phyloP scores from a whole-genome alignment of 2,888 invertebrate species.

The Apotomis capreana region DNA sequence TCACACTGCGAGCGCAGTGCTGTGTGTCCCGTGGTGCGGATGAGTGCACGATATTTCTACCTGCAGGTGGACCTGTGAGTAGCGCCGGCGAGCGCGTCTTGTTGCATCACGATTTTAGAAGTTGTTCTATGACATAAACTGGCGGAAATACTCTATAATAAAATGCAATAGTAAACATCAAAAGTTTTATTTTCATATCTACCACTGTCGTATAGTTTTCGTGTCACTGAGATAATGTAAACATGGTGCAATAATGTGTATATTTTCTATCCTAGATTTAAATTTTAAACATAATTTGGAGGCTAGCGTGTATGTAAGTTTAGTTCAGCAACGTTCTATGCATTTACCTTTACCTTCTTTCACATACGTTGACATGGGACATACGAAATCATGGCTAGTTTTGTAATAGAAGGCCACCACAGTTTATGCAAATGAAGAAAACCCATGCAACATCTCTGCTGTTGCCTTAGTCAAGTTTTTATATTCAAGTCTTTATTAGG shows the following conservation, averaged over 20 bases:
- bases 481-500: too few relatives aligned
- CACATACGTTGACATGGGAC: too few relatives aligned
- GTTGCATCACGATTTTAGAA: neutral
- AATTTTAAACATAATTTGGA: neutral
- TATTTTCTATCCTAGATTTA: neutral
- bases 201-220: neutral
- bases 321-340: too few relatives aligned
- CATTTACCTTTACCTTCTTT: too few relatives aligned
- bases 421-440: too few relatives aligned
- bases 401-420: too few relatives aligned
- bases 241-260: neutral
- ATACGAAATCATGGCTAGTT: too few relatives aligned
- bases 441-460: too few relatives aligned
- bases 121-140: neutral
- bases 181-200: neutral
- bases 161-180: neutral
- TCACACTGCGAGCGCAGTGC: constrained; percentile 6
- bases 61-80: constrained; percentile 66
- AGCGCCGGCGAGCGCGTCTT: neutral
- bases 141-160: neutral
- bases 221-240: neutral
- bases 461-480: too few relatives aligned
- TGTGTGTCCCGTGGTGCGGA: constrained; percentile 39
- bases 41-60: constrained; percentile 61
- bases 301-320: neutral